Base-by-base conservation (phyloP, 2,888 invertebrate genomes). In the Ichneumon xanthorius region DNA sequence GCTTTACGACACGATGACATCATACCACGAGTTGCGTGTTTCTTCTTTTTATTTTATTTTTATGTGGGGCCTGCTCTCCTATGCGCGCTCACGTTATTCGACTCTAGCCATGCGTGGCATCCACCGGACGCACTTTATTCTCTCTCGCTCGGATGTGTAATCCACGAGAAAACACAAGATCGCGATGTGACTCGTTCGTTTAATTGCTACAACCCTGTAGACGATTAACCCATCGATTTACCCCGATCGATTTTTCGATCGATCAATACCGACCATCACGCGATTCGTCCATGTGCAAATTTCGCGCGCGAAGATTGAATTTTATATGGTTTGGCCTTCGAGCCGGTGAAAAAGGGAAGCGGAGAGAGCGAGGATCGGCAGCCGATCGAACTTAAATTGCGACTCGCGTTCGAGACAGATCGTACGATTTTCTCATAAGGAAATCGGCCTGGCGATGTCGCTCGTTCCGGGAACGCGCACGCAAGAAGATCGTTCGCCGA, bases 1-100 rank as follows among this genome's bases (percentile, higher is more conserved):
- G 85, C 70, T 82, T 82, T 77, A 83, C 82, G 78, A 78, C 80
- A 50, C 75, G 85, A 78, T 87, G 87, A 90, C 87, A 84, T 86
- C 86, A 88, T 58, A 40, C 33, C 9, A 7, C 22, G 22, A 33
- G 53, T 53, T 67, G 26, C 75, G 48, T 58, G 58, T 61, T 78
- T 61, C 30, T 61, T 61, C 16, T 61, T 16, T 61, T 61, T 30
- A 22, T 63, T 30, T 63, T 63, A 4, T 63, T 33, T 30, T 5
- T 61, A 79, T 26, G 79, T 58, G 33, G 45, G 55, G 50, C 58
- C 71, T 71, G 55, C 40, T 75, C 61, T 63, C n/a, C 48, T 33
- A 70, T 78, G 70, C 73, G n/a, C 37, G 81, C 68, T 75, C 16
- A 40, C 53, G 67, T 61, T 67, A 78, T 85, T 82, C 75, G 70